A percentile compares a stretch with the other conserved stretches of the same genome.
These are phyloP conservation scores for Channa argus DNA, from an alignment of 2,113 vertebrate species.

Conservation along the genomic window DNA sequence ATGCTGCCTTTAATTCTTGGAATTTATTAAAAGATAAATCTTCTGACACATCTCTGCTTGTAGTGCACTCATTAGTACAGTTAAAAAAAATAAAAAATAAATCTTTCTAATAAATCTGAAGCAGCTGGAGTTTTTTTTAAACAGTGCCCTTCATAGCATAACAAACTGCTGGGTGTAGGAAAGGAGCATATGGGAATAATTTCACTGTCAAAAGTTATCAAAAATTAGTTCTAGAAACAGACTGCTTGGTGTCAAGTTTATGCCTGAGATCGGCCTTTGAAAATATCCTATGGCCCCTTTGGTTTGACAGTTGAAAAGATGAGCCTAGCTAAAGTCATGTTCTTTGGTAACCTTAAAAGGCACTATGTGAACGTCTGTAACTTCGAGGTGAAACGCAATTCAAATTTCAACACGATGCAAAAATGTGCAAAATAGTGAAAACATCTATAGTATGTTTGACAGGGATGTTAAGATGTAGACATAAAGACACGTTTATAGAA, in stretches of 20 bases:
- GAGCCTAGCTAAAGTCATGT: not conserved
- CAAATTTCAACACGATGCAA: constrained; percentile 1
- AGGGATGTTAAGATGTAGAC: constrained; percentile 1
- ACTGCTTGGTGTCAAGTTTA: constrained; percentile 4
- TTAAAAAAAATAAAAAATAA: not conserved
- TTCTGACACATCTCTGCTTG: constrained; percentile 3
- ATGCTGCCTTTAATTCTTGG: not conserved
- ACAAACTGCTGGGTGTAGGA: not conserved
- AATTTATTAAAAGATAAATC: constrained; percentile 7
- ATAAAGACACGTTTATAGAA: constrained; percentile 8
- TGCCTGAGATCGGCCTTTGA: constrained; percentile 38
- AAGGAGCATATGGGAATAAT: not conserved
- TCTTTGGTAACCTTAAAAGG: constrained; percentile 48
- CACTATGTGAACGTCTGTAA: constrained; percentile 20
- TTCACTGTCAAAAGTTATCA: constrained; percentile 10
- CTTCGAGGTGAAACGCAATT: constrained; percentile 2
- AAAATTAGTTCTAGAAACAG: not conserved
- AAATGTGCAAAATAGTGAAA: constrained; percentile 50
- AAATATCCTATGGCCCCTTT: constrained; percentile 42
- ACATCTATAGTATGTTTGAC: not conserved
- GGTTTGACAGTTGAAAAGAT: constrained; percentile 17
- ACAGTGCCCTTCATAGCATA: constrained; percentile 2
- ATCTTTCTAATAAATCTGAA: constrained; percentile 18
- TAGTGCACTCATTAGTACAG: constrained; percentile 28
- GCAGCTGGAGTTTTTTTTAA: constrained; percentile 37